A percentile compares a stretch with the other conserved stretches of the same genome.
Evolutionary conservation across 2,113 vertebrate species (phyloP).

Genomic region (Dromiciops gliroides): DNA sequence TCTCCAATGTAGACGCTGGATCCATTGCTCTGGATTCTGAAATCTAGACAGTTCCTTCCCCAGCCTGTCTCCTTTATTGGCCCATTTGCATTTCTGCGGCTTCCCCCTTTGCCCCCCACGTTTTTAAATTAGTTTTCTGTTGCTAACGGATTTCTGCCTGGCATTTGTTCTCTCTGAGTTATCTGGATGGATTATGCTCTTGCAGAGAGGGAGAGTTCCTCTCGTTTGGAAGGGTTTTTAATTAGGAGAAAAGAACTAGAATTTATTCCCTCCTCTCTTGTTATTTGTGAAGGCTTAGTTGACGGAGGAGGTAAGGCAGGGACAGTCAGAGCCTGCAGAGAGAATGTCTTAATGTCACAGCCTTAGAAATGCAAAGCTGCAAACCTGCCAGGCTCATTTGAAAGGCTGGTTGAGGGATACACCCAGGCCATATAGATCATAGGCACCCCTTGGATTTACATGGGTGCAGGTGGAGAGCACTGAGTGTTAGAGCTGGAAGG

Average conservation of each 20-base stretch:
- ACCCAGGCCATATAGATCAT: not conserved
- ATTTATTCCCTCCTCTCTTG: conserved; percentile 41
- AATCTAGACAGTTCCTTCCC: conserved; percentile 4
- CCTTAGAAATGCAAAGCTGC: conserved; percentile 12
- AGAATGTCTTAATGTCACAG: conserved; percentile 49
- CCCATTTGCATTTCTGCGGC: conserved; percentile 18
- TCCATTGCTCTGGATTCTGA: conserved; percentile 21
- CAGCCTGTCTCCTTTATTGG: not conserved
- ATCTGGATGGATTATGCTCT: conserved; percentile 67
- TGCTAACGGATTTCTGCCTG: conserved; percentile 60
- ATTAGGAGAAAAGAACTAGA: conserved; percentile 59
- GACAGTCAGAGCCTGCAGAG: conserved; percentile 56
- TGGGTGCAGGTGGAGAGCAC: not conserved
- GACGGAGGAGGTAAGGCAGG: conserved; percentile 60
- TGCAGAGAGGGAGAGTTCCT: conserved; percentile 29
- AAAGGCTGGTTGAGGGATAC: conserved; percentile 47
- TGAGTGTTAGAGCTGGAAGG: not conserved
- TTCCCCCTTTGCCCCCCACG: not conserved
- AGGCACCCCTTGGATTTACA: not conserved
- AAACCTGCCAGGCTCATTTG: conserved; percentile 46
- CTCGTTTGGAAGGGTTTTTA: conserved; percentile 64
- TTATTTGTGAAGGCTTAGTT: conserved; percentile 58
- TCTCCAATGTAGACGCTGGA: not conserved
- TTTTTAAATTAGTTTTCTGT: conserved; percentile 48
- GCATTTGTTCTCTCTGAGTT: conserved; percentile 56